These are phyloP conservation scores for Pterois miles DNA, from an alignment of 2,797 vertebrate genomes.

Conservation along the genomic window DNA sequence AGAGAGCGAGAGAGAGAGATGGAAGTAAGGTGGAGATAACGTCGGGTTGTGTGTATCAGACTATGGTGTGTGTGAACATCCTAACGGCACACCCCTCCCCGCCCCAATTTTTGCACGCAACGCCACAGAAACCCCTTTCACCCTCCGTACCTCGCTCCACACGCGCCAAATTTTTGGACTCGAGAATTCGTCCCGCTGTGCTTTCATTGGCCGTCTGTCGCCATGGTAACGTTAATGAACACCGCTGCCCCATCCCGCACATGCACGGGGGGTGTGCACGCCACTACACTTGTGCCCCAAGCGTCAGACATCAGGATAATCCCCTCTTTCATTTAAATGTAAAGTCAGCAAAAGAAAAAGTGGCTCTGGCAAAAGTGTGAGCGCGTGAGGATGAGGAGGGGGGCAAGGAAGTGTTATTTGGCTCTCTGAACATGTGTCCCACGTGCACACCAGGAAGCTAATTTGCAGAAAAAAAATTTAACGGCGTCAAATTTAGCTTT, in stretches of 20 bases:
- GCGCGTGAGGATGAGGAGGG: background rate
- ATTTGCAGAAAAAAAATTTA: constrained; percentile 31
- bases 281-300: constrained; percentile 52
- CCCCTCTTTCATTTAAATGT: constrained; percentile 78
- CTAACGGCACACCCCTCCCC: constrained; percentile 30
- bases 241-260: constrained; percentile 35
- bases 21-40: constrained; percentile 68
- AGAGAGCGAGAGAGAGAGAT: constrained; percentile 39
- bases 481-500: constrained; percentile 26
- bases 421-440: constrained; percentile 23
- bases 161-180: constrained; percentile 66
- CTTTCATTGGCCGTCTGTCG: constrained; percentile 63
- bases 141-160: constrained; percentile 30
- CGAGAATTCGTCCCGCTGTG: constrained; percentile 52
- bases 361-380: constrained; percentile 50
- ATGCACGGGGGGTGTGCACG: constrained; percentile 4
- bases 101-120: constrained; percentile 29
- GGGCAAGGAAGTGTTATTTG: background rate
- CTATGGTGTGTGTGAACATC: constrained; percentile 22
- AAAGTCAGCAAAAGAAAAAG: constrained; percentile 81
- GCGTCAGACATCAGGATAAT: constrained; percentile 77
- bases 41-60: constrained; percentile 26
- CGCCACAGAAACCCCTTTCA: constrained; percentile 27
- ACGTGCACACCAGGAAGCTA: constrained; percentile 33
- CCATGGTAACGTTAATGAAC: constrained; percentile 68